phyloP scores from a whole-genome alignment of 2,113 vertebrate genomes.

The Zosterops lateralis region DNA sequence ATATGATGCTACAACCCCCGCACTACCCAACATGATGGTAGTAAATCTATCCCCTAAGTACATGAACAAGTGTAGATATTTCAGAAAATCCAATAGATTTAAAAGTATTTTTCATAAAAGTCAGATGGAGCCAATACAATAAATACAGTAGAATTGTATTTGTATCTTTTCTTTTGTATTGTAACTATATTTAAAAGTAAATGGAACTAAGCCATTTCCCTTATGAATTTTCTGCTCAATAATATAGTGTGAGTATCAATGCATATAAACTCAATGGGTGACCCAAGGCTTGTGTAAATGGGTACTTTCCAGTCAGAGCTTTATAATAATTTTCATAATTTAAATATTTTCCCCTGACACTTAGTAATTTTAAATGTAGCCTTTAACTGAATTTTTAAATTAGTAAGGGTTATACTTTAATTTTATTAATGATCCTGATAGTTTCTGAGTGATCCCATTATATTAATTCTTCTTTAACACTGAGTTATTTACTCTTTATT shows the following conservation, averaged over 20 bases:
- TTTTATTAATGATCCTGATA: constrained; percentile 46
- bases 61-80: not conserved
- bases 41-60: not conserved
- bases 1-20: not conserved
- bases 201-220: not conserved
- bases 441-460: constrained; percentile 47
- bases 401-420: constrained; percentile 36
- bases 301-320: not conserved
- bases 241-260: not conserved
- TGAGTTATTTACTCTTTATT: constrained; percentile 63
- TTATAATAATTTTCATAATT: constrained; percentile 51
- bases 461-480: constrained; percentile 49
- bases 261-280: not conserved
- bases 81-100: not conserved
- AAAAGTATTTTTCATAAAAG: not conserved
- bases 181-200: not conserved
- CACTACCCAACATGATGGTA: not conserved
- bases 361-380: constrained; percentile 43
- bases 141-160: not conserved
- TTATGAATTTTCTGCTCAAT: not conserved
- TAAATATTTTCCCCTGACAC: constrained; percentile 41
- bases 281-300: constrained; percentile 18
- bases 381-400: constrained; percentile 62
- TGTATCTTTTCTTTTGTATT: not conserved
- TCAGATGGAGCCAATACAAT: not conserved